Percentiles rank a stretch among this genome's conserved stretches.
These are phyloP conservation scores for Cotesia congregata DNA, from an alignment of 2,888 invertebrate species.

Conservation along the genomic window DNA sequence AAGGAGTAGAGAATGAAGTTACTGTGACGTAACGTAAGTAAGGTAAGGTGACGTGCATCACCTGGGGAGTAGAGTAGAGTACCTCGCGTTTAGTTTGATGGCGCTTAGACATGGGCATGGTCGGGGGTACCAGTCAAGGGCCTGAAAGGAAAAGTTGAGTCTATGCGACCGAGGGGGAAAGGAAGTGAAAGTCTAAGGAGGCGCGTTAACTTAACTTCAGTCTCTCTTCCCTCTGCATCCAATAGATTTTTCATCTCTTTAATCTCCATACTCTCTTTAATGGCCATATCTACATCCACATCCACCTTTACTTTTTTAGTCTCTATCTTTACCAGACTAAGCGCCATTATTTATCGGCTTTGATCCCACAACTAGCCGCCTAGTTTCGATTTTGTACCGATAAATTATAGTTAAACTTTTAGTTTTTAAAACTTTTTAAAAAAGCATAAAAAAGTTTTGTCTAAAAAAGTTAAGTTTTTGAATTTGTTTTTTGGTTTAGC, in stretches of 20 bases:
- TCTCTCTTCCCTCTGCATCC: slow-evolving; percentile 57
- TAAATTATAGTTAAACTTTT: too few species aligned
- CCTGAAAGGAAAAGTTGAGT: slow-evolving; percentile 64
- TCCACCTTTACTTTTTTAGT: too few species aligned
- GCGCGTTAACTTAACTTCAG: slow-evolving; percentile 45
- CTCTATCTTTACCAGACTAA: too few species aligned
- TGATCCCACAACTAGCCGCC: too few species aligned
- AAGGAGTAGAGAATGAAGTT: background rate
- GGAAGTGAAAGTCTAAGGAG: slow-evolving; percentile 68
- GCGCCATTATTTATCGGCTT: too few species aligned
- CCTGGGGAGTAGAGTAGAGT: slow-evolving; percentile 2
- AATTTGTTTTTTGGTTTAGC: background rate
- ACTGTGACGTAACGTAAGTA: slow-evolving; percentile 2
- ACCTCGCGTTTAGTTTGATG: slow-evolving; percentile 39
- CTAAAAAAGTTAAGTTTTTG: background rate
- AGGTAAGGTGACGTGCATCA: background rate
- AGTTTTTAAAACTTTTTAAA: too few species aligned
- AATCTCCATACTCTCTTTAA: slow-evolving; percentile 7
- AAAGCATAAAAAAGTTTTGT: background rate
- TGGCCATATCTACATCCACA: background rate
- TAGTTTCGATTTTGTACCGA: too few species aligned
- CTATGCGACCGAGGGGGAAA: slow-evolving; percentile 61
- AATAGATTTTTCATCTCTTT: slow-evolving; percentile 55
- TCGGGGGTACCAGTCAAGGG: slow-evolving; percentile 57
- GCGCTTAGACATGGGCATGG: slow-evolving; percentile 55